Percentiles rank a stretch among this genome's conserved stretches.
These are phyloP conservation scores for Campoplex nolae DNA, from an alignment of 2,888 invertebrate genomes.

Conservation along the genomic window DNA sequence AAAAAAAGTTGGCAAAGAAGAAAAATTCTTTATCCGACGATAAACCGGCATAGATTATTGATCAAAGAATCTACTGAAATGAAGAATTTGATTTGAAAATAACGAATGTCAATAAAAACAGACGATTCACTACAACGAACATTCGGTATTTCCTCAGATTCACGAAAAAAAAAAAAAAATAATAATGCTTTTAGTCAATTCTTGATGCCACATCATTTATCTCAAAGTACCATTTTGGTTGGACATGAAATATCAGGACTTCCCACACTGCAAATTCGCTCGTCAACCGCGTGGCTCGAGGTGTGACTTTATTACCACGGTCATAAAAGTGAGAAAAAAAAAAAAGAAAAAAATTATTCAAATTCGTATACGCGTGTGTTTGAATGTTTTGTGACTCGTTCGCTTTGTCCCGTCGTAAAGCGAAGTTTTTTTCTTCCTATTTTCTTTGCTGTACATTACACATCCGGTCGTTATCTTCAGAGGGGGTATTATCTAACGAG, in stretches of 20 bases:
- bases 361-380: constrained; percentile 19
- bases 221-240: neutral
- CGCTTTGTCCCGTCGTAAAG: constrained; percentile 9
- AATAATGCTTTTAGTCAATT: neutral
- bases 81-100: neutral
- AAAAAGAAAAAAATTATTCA: neutral
- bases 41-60: neutral
- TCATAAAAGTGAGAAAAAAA: neutral
- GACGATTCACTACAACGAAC: neutral
- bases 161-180: neutral
- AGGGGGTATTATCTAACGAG: constrained; percentile 41
- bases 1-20: constrained; percentile 1
- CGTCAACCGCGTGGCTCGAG: constrained; percentile 4
- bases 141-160: neutral
- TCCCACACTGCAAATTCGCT: neutral
- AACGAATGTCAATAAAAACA: neutral
- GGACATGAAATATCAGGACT: neutral
- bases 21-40: neutral
- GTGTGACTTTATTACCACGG: constrained; percentile 7
- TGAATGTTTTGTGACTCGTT: constrained; percentile 21
- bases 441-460: constrained; percentile 14
- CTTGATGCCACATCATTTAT: neutral
- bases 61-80: neutral
- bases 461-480: constrained; percentile 13
- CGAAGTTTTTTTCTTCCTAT: constrained; percentile 11